Base-by-base conservation (phyloP, 1,140 invertebrate genomes). In the Rhagoletis zephyria region DNA sequence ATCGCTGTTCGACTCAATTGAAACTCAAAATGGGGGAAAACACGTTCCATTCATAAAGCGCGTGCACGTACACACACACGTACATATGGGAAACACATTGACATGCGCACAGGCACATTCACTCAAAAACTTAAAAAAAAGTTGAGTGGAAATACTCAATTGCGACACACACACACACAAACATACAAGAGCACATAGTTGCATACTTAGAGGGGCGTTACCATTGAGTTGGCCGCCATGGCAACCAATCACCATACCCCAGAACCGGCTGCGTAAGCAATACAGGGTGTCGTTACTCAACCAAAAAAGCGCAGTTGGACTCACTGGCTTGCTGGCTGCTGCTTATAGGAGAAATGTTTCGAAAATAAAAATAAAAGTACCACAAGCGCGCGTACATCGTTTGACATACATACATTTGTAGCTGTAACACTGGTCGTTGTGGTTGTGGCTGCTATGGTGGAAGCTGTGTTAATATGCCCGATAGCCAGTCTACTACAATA, bases 191-290 rank as follows among this genome's bases (percentile, higher is more conserved):
- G 19, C 10, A 3, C 2, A 30, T n/a, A 64, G 45, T 9, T 65
- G 63, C 14, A 51, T 65, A 67, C 60, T 61, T 88, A 70, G 67
- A 87, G 67, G 88, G 90, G 90, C 90, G 90, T 91, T 89, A 88
- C 87, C 89, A n/a, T 30, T 30, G 40, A 42, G 59, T 86, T 88
- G 86, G 81, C 42, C 56, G 85, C 87, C 89, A 91, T 90, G 87
- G 87, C 89, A 89, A 90, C 91, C 91, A 91, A 91, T 91, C 91
- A 88, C 81, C 87, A 89, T 89, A 90, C 90, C 87, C 88, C 85
- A 87, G 87, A 19, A 85, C 85, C 89, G 90, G 88, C 88, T 89
- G 14, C 14, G 16, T 4, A 5, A 86, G 86, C 42, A 67, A 89
- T 87, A 87, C 87, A 87, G 87, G 87, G 87, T 87, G 70, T 30